phyloP scores from a whole-genome alignment of 1,140 invertebrate genomes.

The Euwallacea similis region DNA sequence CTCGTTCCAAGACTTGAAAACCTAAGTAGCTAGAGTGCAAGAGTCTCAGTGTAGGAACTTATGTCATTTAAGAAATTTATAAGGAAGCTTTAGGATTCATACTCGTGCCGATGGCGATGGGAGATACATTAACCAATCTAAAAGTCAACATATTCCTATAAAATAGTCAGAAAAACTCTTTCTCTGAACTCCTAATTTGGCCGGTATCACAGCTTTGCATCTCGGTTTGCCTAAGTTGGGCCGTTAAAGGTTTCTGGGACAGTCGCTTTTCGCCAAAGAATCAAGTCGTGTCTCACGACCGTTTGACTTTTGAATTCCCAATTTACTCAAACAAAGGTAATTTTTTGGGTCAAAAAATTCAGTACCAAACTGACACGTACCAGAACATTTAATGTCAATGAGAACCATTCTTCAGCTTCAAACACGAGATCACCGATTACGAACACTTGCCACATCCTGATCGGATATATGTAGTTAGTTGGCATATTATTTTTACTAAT shows the following conservation, averaged over 20 bases:
- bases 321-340: slow-evolving; percentile 24
- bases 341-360: slow-evolving; percentile 21
- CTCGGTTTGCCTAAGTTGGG: slow-evolving; percentile 21
- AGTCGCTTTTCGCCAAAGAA: slow-evolving; percentile 23
- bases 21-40: too few species aligned
- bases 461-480: slow-evolving; percentile 1
- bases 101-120: too few species aligned
- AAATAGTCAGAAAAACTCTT: slow-evolving; percentile 15
- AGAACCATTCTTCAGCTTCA: too few species aligned
- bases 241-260: slow-evolving; percentile 27
- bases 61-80: too few species aligned
- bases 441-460: neutral
- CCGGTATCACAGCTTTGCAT: slow-evolving; percentile 17
- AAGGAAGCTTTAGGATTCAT: too few species aligned
- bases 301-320: slow-evolving; percentile 17
- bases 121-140: neutral
- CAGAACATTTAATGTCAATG: too few species aligned
- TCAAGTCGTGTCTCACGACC: slow-evolving; percentile 31
- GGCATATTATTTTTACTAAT: slow-evolving; percentile 14
- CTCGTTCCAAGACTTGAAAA: too few species aligned
- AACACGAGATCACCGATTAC: too few species aligned
- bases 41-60: too few species aligned
- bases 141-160: neutral
- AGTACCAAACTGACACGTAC: neutral
- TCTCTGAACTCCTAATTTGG: slow-evolving; percentile 23